Base-by-base conservation (phyloP, 2,113 vertebrate genomes). In the Stigmatopora nigra region DNA sequence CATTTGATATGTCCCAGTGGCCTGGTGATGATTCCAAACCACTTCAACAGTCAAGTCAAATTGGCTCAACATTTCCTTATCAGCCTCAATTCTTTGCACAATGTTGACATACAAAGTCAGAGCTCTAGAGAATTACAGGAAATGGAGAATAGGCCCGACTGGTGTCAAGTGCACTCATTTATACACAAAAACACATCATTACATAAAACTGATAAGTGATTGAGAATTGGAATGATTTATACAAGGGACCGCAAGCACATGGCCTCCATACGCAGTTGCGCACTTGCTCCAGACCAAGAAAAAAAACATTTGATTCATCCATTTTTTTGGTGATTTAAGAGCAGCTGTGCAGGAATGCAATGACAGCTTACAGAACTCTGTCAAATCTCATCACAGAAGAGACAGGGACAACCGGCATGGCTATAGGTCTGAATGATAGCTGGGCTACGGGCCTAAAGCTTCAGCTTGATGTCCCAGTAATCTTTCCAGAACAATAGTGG, bases 41-140 rank as follows among this genome's bases (percentile, higher is more conserved):
- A 76, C 75, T 84, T 80, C 80, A 84, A 65, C 84, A 82, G 83
- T 70, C 74, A 64, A 68, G 71, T 69, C 62, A 67, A 76, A 75
- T 73, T 78, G 77, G 79, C 67, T 64, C 67, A 84, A 75, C 74
- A 73, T 78, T 79, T 77, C 75, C 78, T 84, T 87, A 82, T 86
- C 75, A 73, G 67, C 38, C 67, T 69, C 67, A 75, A 63, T 65
- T 63, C 55, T 65, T 76, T 75, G 70, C 71, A 74, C 71, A 72
- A 67, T 20, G 69, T 65, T 71, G 69, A 68, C 65, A 84, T 73
- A 78, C 75, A 61, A 67, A 69, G 63, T 22, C 22, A 52, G 3
- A n/a, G 47, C 74, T 78, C 76, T 51, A 61, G 69, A 59, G 81
- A 70, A 45, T 62, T 58, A 12, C 45, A 68, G 41, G 61, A 82